Evolutionary conservation across 2,113 vertebrate genomes (phyloP).

Genomic region (Trinectes maculatus): DNA sequence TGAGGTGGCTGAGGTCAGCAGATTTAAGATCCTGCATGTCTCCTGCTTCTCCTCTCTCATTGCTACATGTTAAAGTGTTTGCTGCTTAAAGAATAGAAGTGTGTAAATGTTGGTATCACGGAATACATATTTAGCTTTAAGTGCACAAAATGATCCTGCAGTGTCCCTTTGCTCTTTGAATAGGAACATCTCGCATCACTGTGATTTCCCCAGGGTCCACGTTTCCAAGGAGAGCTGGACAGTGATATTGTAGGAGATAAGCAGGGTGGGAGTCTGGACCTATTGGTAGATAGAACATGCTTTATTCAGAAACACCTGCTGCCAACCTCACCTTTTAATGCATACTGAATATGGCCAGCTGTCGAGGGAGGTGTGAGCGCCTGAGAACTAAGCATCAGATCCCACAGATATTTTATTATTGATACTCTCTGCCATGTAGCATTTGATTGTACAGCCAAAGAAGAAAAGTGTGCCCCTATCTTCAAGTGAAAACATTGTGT

Average conservation of each 20-base stretch:
- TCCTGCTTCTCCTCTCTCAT: too few relatives aligned
- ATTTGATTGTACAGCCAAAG: neutral
- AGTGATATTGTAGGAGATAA: constrained; percentile 41
- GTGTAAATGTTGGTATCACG: constrained; percentile 9
- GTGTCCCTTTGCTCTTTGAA: constrained; percentile 29
- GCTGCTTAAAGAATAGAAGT: too few relatives aligned
- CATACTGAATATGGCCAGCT: constrained; percentile 45
- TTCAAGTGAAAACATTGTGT: neutral
- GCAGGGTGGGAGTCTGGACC: constrained; percentile 26
- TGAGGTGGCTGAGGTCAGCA: too few relatives aligned
- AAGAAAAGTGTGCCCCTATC: neutral
- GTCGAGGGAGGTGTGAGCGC: constrained; percentile 9
- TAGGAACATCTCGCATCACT: constrained; percentile 50
- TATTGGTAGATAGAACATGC: constrained; percentile 31
- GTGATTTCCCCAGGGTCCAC: constrained; percentile 43
- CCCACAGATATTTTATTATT: constrained; percentile 37
- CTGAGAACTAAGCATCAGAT: constrained; percentile 17
- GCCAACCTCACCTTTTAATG: constrained; percentile 55
- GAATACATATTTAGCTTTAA: neutral
- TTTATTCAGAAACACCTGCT: constrained; percentile 67
- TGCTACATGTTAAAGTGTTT: too few relatives aligned
- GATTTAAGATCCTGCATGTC: too few relatives aligned
- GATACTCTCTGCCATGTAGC: constrained; percentile 2
- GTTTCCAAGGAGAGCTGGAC: constrained; percentile 42
- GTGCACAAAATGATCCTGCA: neutral